phyloP scores from a whole-genome alignment of 1,140 invertebrate species.

The Drosophila triauraria region DNA sequence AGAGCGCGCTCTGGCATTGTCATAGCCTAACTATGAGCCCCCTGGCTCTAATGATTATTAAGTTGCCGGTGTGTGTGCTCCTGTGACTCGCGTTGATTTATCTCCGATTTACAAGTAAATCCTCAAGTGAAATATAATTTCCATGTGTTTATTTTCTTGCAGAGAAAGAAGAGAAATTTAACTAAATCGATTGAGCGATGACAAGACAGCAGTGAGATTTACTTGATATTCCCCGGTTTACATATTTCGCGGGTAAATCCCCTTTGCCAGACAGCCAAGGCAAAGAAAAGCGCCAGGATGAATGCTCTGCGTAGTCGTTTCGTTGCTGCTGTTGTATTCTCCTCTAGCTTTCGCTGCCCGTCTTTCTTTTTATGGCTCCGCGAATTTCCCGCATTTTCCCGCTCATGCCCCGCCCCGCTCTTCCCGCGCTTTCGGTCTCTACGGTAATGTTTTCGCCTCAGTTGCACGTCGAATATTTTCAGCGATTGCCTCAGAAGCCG shows the following conservation, averaged over 20 bases:
- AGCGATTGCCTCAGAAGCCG: conserved; percentile 64
- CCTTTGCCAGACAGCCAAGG: conserved; percentile 37
- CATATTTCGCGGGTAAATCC: conserved; percentile 36
- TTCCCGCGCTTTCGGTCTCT: conserved; percentile 40
- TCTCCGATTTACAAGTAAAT: conserved; percentile 76
- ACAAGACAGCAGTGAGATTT: conserved; percentile 23
- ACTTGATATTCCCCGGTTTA: conserved; percentile 22
- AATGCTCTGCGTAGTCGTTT: conserved; percentile 36
- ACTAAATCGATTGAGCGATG: conserved; percentile 57
- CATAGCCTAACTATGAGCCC: conserved; percentile 52
- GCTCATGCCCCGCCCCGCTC: neutral
- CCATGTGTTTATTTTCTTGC: conserved; percentile 67
- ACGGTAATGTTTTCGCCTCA: conserved; percentile 68
- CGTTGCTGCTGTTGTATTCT: conserved; percentile 16
- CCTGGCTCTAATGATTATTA: conserved; percentile 54
- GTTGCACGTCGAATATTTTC: conserved; percentile 78
- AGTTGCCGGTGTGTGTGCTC: conserved; percentile 44
- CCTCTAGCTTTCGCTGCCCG: conserved; percentile 29
- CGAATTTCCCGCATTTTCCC: conserved; percentile 19
- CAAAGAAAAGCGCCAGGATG: conserved; percentile 36
- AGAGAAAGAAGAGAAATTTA: conserved; percentile 32
- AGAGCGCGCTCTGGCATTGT: conserved; percentile 21
- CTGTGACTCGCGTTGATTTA: conserved; percentile 59
- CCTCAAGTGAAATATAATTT: conserved; percentile 75
- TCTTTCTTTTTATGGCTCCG: conserved; percentile 27